These are phyloP conservation scores for Pardosa pseudoannulata DNA, from an alignment of 2,888 invertebrate genomes.

Conservation along the genomic window DNA sequence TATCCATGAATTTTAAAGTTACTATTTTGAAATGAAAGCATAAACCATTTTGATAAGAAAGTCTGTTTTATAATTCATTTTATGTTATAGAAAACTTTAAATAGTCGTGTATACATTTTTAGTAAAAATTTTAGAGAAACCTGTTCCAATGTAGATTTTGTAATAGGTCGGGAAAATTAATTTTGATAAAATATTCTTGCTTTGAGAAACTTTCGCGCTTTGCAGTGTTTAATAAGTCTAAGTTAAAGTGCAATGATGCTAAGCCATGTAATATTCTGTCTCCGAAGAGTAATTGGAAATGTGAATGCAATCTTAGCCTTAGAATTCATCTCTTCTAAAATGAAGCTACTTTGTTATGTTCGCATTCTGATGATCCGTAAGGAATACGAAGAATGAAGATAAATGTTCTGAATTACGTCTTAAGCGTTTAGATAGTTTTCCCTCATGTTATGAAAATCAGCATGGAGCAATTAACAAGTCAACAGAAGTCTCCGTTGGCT, in stretches of 20 bases:
- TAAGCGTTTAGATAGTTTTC: neutral
- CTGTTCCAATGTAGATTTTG: too few relatives aligned
- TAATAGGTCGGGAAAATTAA: too few relatives aligned
- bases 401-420: neutral
- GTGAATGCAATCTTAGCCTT: neutral
- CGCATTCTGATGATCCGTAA: neutral
- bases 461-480: conserved; percentile 17
- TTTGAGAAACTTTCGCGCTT: too few relatives aligned
- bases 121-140: too few relatives aligned
- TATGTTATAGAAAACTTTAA: too few relatives aligned
- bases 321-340: neutral
- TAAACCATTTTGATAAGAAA: too few relatives aligned
- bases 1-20: too few relatives aligned
- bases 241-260: neutral
- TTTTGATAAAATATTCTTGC: too few relatives aligned
- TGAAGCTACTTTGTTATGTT: neutral
- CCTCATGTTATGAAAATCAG: neutral
- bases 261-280: neutral
- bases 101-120: too few relatives aligned
- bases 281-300: neutral
- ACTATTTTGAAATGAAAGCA: too few relatives aligned
- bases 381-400: conserved; percentile 6
- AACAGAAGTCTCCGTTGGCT: neutral
- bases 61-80: too few relatives aligned
- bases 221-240: too few relatives aligned